A percentile compares a stretch with the other conserved stretches of the same genome.
phyloP scores from a whole-genome alignment of 2,888 invertebrate genomes.

The Athrips mouffetella region DNA sequence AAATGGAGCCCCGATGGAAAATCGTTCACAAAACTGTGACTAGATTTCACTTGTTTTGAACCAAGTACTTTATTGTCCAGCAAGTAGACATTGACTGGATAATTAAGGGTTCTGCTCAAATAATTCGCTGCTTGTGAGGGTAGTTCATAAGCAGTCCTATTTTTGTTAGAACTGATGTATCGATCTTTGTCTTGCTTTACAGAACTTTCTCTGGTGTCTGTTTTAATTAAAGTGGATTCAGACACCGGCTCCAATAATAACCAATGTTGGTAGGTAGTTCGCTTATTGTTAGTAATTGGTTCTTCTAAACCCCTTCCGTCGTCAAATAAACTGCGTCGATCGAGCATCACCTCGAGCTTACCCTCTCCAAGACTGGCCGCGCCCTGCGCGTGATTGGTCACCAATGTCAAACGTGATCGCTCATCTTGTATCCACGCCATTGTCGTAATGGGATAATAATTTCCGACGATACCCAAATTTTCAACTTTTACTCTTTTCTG shows the following conservation, averaged over 20 bases:
- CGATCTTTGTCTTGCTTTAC: conserved; percentile 33
- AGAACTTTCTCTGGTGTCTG: conserved; percentile 35
- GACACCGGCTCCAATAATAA: conserved; percentile 84
- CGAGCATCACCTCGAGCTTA: conserved; percentile 95
- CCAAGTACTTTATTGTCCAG: conserved; percentile 82
- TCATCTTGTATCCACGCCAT: conserved; percentile 92
- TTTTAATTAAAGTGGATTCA: conserved; percentile 34
- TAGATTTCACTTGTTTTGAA: conserved; percentile 66
- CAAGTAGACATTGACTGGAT: conserved; percentile 87
- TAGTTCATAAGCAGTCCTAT: conserved; percentile 59
- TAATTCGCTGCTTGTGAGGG: conserved; percentile 85
- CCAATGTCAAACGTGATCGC: conserved; percentile 83
- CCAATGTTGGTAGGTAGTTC: conserved; percentile 89
- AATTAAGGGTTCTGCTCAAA: conserved; percentile 86
- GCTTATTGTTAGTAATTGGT: conserved; percentile 94
- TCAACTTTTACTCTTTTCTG: conserved; percentile 89
- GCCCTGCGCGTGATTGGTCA: conserved; percentile 95
- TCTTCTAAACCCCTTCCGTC: conserved; percentile 97
- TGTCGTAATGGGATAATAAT: conserved; percentile 97
- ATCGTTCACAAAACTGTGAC: conserved; percentile 45
- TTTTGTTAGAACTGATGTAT: conserved; percentile 41
- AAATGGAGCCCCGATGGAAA: conserved; percentile 87
- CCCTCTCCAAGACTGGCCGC: conserved; percentile 93
- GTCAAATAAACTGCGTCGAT: conserved; percentile 94
- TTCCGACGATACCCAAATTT: conserved; percentile 92